These are phyloP conservation scores for Bombus huntii DNA, from an alignment of 1,140 invertebrate genomes.

Conservation along the genomic window DNA sequence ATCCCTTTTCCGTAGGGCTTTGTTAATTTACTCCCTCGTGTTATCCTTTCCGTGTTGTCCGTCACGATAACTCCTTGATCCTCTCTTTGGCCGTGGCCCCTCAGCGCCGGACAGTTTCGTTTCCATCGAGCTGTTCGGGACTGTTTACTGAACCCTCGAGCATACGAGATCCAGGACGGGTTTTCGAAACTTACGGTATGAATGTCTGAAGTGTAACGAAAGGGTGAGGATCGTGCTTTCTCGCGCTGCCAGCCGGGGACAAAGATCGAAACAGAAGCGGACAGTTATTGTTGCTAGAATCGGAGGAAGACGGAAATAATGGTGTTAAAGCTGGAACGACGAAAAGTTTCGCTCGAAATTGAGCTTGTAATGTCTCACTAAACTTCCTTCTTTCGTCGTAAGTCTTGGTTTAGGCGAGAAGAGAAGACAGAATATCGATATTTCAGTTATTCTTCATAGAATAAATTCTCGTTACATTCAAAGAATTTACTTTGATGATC, in stretches of 20 bases:
- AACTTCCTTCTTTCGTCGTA: not conserved
- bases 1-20: not conserved
- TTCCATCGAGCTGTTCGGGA: slow-evolving; percentile 60
- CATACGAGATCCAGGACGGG: slow-evolving; percentile 20
- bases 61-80: slow-evolving; percentile 68
- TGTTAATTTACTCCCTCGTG: slow-evolving; percentile 46
- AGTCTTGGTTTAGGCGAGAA: not conserved
- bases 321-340: not conserved
- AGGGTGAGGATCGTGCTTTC: slow-evolving; percentile 19
- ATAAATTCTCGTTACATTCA: not conserved
- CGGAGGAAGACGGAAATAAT: not conserved
- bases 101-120: slow-evolving; percentile 58
- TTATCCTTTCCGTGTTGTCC: slow-evolving; percentile 43
- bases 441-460: not conserved
- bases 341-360: not conserved
- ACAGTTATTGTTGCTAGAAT: slow-evolving; percentile 40
- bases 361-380: not conserved
- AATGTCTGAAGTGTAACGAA: slow-evolving; percentile 48
- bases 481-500: not conserved
- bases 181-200: slow-evolving; percentile 63
- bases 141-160: slow-evolving; percentile 72
- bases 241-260: not conserved
- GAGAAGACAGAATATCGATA: not conserved
- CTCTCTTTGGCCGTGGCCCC: slow-evolving; percentile 19
- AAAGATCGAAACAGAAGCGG: slow-evolving; percentile 22